Evolutionary conservation across 2,888 invertebrate species (phyloP).

Genomic region (Caenorhabditis imperialis): DNA sequence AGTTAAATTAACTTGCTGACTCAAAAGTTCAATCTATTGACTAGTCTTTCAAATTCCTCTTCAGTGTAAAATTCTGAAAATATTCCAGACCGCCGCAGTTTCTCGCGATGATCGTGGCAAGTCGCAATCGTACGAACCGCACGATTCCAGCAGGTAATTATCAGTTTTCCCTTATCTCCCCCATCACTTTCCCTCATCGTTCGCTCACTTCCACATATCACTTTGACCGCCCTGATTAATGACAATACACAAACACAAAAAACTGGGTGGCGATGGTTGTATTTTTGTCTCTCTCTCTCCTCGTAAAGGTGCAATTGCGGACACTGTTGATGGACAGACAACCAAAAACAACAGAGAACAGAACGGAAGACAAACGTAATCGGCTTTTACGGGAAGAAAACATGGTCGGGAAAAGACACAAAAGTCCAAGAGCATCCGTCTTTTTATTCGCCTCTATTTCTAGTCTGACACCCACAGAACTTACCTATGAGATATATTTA

Average conservation of each 20-base stretch:
- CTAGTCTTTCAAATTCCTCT: too few relatives aligned
- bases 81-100: slow-evolving; percentile 65
- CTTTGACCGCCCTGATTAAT: slow-evolving; percentile 47
- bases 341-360: slow-evolving; percentile 17
- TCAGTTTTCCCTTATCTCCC: slow-evolving; percentile 6
- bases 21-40: too few relatives aligned
- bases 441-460: slow-evolving; percentile 28
- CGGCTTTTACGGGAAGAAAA: slow-evolving; percentile 34
- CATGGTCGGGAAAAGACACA: slow-evolving; percentile 10
- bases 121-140: slow-evolving; percentile 55
- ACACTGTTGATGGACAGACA: slow-evolving; percentile 7
- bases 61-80: too few relatives aligned
- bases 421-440: slow-evolving; percentile 40
- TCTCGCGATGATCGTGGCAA: slow-evolving; percentile 61
- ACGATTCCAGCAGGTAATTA: slow-evolving; percentile 47
- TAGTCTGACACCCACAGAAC: not conserved
- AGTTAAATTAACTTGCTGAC: too few relatives aligned
- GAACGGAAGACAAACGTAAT: slow-evolving; percentile 21
- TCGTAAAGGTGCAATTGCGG: too few relatives aligned
- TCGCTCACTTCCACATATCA: slow-evolving; percentile 11
- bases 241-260: slow-evolving; percentile 7
- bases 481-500: slow-evolving; percentile 42
- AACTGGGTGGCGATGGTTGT: not conserved
- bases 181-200: slow-evolving; percentile 24
- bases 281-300: too few relatives aligned